Percentiles rank a stretch among this genome's conserved stretches.
phyloP scores from a whole-genome alignment of 2,113 vertebrate genomes.

The Coturnix japonica region DNA sequence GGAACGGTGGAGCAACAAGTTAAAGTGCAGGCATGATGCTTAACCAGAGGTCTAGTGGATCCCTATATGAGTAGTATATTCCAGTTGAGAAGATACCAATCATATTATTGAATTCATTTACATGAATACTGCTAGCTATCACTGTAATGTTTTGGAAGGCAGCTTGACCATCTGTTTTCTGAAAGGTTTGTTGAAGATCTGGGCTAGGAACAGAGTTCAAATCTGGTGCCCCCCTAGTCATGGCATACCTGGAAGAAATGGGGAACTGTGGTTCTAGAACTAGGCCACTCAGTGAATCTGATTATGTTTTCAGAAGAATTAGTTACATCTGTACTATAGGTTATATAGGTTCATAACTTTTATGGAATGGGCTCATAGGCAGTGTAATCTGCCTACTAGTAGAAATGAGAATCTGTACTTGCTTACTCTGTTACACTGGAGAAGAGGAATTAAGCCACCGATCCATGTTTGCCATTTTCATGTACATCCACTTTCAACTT shows the following conservation, averaged over 20 bases:
- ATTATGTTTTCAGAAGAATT: not conserved
- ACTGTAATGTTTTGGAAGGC: not conserved
- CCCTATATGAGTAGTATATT: not conserved
- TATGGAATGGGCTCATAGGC: not conserved
- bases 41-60: not conserved
- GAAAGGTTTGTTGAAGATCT: not conserved
- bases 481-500: not conserved
- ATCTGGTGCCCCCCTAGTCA: not conserved
- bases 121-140: not conserved
- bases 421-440: not conserved
- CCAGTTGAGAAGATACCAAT: not conserved
- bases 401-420: not conserved
- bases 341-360: not conserved
- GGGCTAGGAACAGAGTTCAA: not conserved
- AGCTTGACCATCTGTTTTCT: not conserved
- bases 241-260: not conserved
- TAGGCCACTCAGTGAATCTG: not conserved
- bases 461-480: not conserved
- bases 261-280: not conserved
- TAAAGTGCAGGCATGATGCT: not conserved
- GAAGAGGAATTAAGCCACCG: not conserved
- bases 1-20: not conserved
- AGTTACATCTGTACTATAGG: not conserved
- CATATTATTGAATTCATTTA: not conserved
- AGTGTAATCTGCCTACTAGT: fast-evolving